These are phyloP conservation scores for Drosophila phalerata DNA, from an alignment of 2,888 invertebrate genomes.

Conservation along the genomic window DNA sequence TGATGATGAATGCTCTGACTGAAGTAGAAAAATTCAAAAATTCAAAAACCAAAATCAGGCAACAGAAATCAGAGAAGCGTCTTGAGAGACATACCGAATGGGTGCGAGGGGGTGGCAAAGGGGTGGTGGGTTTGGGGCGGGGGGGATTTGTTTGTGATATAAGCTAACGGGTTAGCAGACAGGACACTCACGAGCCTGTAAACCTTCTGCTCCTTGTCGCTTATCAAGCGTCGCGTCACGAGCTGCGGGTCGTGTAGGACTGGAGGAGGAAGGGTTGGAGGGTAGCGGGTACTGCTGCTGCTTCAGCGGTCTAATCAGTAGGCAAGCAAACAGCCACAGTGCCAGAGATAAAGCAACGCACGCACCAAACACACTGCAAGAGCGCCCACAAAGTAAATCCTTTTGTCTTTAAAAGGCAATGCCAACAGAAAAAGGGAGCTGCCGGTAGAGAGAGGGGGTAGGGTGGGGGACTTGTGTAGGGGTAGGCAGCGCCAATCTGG, in stretches of 20 bases:
- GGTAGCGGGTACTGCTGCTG: neutral
- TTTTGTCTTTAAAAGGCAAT: constrained; percentile 74
- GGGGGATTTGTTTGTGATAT: neutral
- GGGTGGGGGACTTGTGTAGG: neutral
- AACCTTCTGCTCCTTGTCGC: constrained; percentile 76
- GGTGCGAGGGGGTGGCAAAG: neutral
- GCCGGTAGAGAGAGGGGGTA: neutral
- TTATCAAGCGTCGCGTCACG: constrained; percentile 71
- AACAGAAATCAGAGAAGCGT: constrained; percentile 60
- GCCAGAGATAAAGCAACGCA: constrained; percentile 64
- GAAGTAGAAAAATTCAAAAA: constrained; percentile 36
- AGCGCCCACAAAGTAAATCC: constrained; percentile 69
- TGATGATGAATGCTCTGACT: constrained; percentile 69
- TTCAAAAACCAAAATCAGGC: constrained; percentile 61
- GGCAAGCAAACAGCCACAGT: constrained; percentile 73
- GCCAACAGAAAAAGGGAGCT: constrained; percentile 11
- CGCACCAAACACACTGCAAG: constrained; percentile 26
- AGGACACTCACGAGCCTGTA: constrained; percentile 40
- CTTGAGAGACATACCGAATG: constrained; percentile 52
- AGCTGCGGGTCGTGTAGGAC: constrained; percentile 54
- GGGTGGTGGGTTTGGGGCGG: neutral
- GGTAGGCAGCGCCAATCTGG: constrained; percentile 15
- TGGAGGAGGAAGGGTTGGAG: neutral
- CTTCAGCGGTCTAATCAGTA: constrained; percentile 73
- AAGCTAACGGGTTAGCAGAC: constrained; percentile 41